Evolutionary conservation across 2,113 vertebrate genomes (phyloP), one percentile per base, ranked within the genome.

Genomic region (Physeter macrocephalus): DNA sequence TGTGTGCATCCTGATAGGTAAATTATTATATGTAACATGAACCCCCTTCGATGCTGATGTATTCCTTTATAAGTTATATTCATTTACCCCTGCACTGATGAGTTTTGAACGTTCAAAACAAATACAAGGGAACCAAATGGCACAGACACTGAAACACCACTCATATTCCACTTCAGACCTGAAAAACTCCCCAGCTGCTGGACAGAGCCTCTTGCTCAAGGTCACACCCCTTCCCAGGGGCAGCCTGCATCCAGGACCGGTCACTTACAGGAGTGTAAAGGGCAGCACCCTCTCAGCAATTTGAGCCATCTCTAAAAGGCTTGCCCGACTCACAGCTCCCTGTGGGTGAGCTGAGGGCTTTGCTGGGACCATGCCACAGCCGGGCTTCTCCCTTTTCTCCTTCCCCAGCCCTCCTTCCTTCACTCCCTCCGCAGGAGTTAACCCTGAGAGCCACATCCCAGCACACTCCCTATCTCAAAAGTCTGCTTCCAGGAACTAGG

Each of bases 21-120:
- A 69, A 49, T 52, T 41, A 49, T 52, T 41, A 62, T 69, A 66
- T 71, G 88, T 95, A 77, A 14, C 29, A 75, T 6, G 20, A 89
- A 43, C 21, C 15, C 36, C 23, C 39, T 41, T 91, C 59, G 23
- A 61, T 27, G 49, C n/a, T 61, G 67, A 54, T 9, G 6, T 69
- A 57, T 64, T 46, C 5, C 11, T n/a, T 88, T 67, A 72, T 61
- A 93, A 94, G 74, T 89, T 21, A 90, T 29, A 84, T 41, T 87
- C 36, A 12, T 88, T 77, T 71, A 84, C 21, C 54, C 54, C 34
- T 52, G 5, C 14, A 46, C 31, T 67, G 74, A 77, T 20, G 36
- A 84, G 46, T 78, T 84, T 39, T 84, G 36, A 98, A 89, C 18
- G 64, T 89, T 62, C 17, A 67, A 90, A 95, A 91, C 69, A 90